Evolutionary conservation across 2,888 invertebrate species (phyloP).

Genomic region (Vesta saturnalis): DNA sequence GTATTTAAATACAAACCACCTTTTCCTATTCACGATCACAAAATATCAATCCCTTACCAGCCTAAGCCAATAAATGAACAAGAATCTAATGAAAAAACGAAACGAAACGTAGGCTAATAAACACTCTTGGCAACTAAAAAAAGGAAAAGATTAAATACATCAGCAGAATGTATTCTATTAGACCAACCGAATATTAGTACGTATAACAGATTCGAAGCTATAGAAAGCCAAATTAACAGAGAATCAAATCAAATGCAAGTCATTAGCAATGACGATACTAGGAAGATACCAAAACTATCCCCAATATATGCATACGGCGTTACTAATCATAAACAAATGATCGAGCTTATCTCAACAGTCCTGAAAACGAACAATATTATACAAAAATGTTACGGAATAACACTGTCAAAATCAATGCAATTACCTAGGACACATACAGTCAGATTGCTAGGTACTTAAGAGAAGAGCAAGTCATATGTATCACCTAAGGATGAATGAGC

Average conservation of each 20-base stretch:
- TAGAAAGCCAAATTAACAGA: neutral
- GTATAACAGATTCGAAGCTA: conserved; percentile 3
- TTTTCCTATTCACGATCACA: too few relatives aligned
- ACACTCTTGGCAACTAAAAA: conserved; percentile 10
- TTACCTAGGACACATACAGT: too few relatives aligned
- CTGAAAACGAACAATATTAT: conserved; percentile 7
- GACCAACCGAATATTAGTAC: neutral
- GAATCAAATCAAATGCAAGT: too few relatives aligned
- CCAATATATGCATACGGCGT: conserved; percentile 7
- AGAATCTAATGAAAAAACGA: neutral
- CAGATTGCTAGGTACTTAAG: too few relatives aligned
- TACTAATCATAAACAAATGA: conserved; percentile 2
- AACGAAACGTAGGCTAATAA: neutral
- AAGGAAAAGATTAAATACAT: conserved; percentile 8
- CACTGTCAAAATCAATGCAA: too few relatives aligned
- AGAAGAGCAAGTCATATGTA: conserved; percentile 5
- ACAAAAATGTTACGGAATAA: too few relatives aligned
- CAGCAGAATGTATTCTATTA: conserved; percentile 4
- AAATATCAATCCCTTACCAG: too few relatives aligned
- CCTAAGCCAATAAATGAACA: neutral
- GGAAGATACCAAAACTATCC: neutral
- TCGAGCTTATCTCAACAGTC: conserved; percentile 7
- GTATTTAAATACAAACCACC: neutral
- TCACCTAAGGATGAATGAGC: too few relatives aligned
- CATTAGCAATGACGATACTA: neutral